Percentiles rank a stretch among this genome's conserved stretches.
phyloP scores from a whole-genome alignment of 2,888 invertebrate species.

The Harpalus rufipes region DNA sequence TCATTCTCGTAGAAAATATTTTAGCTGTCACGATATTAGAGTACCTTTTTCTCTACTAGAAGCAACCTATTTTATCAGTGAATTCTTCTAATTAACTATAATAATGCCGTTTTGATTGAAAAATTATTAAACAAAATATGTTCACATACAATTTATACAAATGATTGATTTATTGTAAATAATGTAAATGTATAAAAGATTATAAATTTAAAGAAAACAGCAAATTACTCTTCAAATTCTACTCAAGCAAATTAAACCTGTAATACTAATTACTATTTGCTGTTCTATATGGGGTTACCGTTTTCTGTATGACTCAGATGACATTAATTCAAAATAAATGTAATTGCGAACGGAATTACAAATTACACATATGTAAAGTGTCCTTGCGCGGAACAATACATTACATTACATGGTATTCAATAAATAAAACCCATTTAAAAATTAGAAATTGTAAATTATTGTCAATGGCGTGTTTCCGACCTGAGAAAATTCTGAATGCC shows the following conservation, averaged over 20 bases:
- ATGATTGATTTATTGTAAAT: too few species aligned
- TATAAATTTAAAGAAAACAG: not conserved
- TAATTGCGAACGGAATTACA: constrained; percentile 43
- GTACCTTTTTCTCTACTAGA: too few species aligned
- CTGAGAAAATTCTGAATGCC: constrained; percentile 13
- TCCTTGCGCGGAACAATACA: constrained; percentile 42
- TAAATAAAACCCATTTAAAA: constrained; percentile 20
- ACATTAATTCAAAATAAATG: constrained; percentile 30
- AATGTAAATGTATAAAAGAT: not conserved
- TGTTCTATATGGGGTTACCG: not conserved
- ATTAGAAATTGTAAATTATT: constrained; percentile 28
- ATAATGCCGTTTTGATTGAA: too few species aligned
- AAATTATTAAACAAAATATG: too few species aligned
- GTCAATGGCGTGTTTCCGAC: constrained; percentile 26
- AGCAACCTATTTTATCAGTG: too few species aligned
- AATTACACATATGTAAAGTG: constrained; percentile 40
- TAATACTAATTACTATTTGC: not conserved
- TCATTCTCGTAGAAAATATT: too few species aligned
- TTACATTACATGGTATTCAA: constrained; percentile 37
- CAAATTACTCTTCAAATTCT: not conserved
- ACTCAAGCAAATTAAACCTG: not conserved
- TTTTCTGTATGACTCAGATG: constrained; percentile 22
- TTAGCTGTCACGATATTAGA: too few species aligned
- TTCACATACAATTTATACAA: too few species aligned
- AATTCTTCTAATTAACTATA: too few species aligned